Percentiles rank a stretch among this genome's conserved stretches.
Evolutionary conservation across 2,888 invertebrate genomes (phyloP).

Genomic region (Hirtodrosophila cameraria): DNA sequence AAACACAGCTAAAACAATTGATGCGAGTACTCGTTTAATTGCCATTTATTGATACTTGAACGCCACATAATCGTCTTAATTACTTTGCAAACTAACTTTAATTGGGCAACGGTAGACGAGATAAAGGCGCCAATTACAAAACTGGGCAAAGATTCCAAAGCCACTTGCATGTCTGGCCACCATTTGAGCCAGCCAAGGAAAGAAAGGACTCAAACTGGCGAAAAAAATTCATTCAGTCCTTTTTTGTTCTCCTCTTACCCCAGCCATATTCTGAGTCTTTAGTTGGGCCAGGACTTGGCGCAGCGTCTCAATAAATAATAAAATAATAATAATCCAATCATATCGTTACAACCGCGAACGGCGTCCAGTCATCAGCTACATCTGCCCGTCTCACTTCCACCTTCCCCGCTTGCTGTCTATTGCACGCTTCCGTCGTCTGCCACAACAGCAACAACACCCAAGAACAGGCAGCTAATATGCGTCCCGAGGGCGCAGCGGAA

Average conservation of each 20-base stretch:
- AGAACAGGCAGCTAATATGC: constrained; percentile 57
- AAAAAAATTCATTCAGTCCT: constrained; percentile 19
- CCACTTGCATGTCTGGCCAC: constrained; percentile 68
- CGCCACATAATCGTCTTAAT: constrained; percentile 78
- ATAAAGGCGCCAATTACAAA: constrained; percentile 68
- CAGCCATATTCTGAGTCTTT: not conserved
- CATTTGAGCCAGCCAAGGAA: constrained; percentile 34
- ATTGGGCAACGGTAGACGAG: constrained; percentile 68
- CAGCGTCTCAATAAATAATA: constrained; percentile 80
- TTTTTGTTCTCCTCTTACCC: constrained; percentile 18
- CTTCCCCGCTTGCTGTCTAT: constrained; percentile 37
- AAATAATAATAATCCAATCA: constrained; percentile 83
- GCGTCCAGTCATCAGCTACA: constrained; percentile 59
- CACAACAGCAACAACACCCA: constrained; percentile 21
- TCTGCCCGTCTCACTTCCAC: constrained; percentile 15
- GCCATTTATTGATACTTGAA: constrained; percentile 76
- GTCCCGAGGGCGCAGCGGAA: constrained; percentile 66
- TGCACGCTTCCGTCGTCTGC: constrained; percentile 44
- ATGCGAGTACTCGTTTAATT: constrained; percentile 60
- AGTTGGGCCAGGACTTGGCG: constrained; percentile 36
- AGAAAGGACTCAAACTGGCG: constrained; percentile 15
- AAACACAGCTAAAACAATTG: constrained; percentile 47
- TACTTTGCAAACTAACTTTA: constrained; percentile 76
- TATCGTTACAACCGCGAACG: constrained; percentile 77
- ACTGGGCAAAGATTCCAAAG: constrained; percentile 43